Conservation (phyloP, 2,113 vertebrate species). For the Periophthalmus modestus region DNA sequence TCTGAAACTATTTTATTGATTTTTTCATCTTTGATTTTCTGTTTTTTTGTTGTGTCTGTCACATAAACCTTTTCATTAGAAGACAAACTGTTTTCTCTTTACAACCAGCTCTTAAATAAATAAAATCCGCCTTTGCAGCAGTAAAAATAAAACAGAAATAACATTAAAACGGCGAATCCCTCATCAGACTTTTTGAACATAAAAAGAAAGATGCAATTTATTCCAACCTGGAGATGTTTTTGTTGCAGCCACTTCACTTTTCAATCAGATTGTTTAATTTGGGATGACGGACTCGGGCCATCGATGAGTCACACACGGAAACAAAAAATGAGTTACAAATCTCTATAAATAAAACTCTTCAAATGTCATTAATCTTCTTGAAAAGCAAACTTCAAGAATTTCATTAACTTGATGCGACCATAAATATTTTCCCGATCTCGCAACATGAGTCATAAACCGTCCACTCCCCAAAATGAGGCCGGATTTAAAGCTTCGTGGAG, state of each 20-base stretch:
- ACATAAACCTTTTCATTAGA: too few relatives aligned
- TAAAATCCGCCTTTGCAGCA: too few relatives aligned
- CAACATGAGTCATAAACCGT: constrained; percentile 1
- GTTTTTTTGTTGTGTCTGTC: too few relatives aligned
- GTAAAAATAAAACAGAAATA: too few relatives aligned
- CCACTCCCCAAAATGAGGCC: constrained; percentile 2
- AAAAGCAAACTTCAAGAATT: neutral
- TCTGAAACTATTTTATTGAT: too few relatives aligned
- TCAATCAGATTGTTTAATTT: neutral
- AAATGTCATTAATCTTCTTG: neutral
- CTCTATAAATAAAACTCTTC: neutral
- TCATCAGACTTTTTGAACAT: neutral
- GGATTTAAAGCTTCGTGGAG: neutral
- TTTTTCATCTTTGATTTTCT: too few relatives aligned
- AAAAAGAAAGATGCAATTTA: neutral
- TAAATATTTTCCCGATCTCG: neutral
- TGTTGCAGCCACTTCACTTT: neutral
- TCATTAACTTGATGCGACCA: constrained; percentile 7
- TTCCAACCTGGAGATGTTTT: neutral
- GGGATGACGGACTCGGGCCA: neutral
- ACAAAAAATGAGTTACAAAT: neutral
- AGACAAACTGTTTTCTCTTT: too few relatives aligned
- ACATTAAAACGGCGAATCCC: neutral
- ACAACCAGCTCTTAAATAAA: too few relatives aligned
- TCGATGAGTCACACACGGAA: neutral